Conservation (phyloP, 1,140 invertebrate genomes). For the Brachionus rubens region DNA sequence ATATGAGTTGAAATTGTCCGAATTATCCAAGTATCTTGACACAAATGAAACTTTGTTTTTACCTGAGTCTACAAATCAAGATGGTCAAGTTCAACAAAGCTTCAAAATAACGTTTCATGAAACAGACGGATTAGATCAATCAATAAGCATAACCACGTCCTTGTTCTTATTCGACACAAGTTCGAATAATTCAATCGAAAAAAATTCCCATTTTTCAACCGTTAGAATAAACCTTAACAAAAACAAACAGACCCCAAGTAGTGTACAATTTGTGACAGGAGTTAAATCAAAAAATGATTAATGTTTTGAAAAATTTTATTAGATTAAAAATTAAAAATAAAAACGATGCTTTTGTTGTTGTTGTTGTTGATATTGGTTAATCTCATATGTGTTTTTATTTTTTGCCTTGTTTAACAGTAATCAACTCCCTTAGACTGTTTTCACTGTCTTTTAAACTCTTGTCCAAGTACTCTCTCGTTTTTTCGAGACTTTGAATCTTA, state of each 20-base stretch:
- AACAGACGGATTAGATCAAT: neutral
- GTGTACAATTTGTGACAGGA: conserved; percentile 10
- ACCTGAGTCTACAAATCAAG: neutral
- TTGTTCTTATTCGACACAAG: neutral
- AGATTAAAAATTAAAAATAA: neutral
- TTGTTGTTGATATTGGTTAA: neutral
- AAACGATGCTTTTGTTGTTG: neutral
- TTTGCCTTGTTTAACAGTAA: conserved; percentile 29
- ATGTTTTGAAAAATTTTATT: neutral
- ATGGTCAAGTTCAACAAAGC: neutral
- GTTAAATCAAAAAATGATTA: conserved; percentile 3
- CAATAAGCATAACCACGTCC: conserved; percentile 14
- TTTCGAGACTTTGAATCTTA: conserved; percentile 16
- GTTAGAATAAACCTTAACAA: neutral
- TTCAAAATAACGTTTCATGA: conserved; percentile 10
- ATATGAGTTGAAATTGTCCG: neutral
- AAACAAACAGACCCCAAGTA: neutral
- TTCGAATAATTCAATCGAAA: neutral
- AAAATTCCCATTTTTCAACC: conserved; percentile 22
- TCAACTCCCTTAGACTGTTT: conserved; percentile 32
- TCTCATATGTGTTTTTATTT: neutral
- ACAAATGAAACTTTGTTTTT: neutral
- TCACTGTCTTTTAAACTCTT: conserved; percentile 44
- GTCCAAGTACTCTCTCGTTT: conserved; percentile 29
- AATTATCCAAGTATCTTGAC: neutral